Evolutionary conservation across 2,888 invertebrate genomes (phyloP).

Genomic region (Pollenia amentaria): DNA sequence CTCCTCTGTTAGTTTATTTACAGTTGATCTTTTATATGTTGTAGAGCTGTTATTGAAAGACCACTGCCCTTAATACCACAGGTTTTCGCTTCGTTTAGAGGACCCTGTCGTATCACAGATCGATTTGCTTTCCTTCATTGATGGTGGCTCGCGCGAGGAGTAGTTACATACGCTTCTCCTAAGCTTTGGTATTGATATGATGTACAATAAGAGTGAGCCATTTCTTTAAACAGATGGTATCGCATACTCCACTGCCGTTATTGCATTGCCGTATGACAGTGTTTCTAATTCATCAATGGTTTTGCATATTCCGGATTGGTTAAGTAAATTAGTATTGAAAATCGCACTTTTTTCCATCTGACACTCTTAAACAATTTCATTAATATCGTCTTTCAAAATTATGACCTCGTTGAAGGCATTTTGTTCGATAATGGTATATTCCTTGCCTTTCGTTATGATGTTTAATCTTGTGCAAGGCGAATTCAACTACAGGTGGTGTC

Average conservation of each 20-base stretch:
- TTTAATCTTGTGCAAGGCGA: too few relatives aligned
- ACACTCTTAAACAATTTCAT: conserved; percentile 45
- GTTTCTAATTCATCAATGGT: conserved; percentile 25
- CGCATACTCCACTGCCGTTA: conserved; percentile 24
- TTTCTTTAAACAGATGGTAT: conserved; percentile 32
- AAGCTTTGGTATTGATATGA: conserved; percentile 20
- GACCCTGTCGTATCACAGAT: conserved; percentile 1
- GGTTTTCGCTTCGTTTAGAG: conserved; percentile 13
- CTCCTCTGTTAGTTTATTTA: background rate
- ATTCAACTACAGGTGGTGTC: too few relatives aligned
- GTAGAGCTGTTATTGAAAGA: conserved; percentile 26
- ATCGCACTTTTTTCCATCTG: conserved; percentile 29
- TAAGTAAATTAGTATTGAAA: conserved; percentile 37
- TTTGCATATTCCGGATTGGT: background rate
- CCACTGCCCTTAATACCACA: conserved; percentile 20
- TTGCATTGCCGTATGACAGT: conserved; percentile 14
- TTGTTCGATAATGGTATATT: conserved; percentile 30
- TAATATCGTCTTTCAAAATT: conserved; percentile 31
- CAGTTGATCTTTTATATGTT: conserved; percentile 2
- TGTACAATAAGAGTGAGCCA: conserved; percentile 12
- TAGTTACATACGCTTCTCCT: conserved; percentile 19
- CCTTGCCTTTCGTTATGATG: conserved; percentile 25
- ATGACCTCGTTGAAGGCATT: conserved; percentile 20
- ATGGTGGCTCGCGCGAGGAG: conserved; percentile 8
- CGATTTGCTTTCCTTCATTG: too few relatives aligned